Base-by-base conservation (phyloP, 2,888 invertebrate genomes). In the Nomada lathburiana region DNA sequence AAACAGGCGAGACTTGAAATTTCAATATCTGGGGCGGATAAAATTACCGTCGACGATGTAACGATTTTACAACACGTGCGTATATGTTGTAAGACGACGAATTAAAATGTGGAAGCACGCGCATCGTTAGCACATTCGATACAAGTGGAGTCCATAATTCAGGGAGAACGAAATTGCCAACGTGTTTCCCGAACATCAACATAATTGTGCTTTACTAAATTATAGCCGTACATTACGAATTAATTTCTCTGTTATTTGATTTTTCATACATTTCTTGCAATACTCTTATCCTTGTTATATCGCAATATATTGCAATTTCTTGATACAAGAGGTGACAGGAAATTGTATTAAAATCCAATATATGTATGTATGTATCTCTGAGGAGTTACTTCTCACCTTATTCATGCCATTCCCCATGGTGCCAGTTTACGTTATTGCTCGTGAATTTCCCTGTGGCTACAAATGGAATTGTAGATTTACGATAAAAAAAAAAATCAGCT, bases 331-430 rank as follows among this genome's bases (percentile, higher is more conserved):
- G 18, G 23, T 9, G 44, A 10, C n/a, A 44, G n/a, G 10, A 69
- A 69, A 42, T 42, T 23, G 7, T 16, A 10, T 23, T 20, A 18
- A 73, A 53, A 50, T 36, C 36, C 36, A 36, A 36, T 5, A 36
- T 18, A 16, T 11, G 10, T 36, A 16, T 16, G 10, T 36, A 44
- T 11, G 26, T n/a, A 52, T 52, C 20, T 44, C 13, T 3, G 52
- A 4, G 18, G 13, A 26, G 18, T 42, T 18, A 23, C 20, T 47
- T 29, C 85, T 85, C 87, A 97, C 97, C 97, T 97, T 97, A 94
- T 97, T 97, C 97, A 97, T 97, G 94, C 97, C 97, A 96, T 97
- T 97, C 94, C 97, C 97, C 97, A 97, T 96, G 94, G 92, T 94
- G 94, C 94, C 55, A 67, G 59, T 44, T 67, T 44, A 63, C 29